Evolutionary conservation across 1,140 invertebrate species (phyloP).

Genomic region (Lanistes nyassanus): DNA sequence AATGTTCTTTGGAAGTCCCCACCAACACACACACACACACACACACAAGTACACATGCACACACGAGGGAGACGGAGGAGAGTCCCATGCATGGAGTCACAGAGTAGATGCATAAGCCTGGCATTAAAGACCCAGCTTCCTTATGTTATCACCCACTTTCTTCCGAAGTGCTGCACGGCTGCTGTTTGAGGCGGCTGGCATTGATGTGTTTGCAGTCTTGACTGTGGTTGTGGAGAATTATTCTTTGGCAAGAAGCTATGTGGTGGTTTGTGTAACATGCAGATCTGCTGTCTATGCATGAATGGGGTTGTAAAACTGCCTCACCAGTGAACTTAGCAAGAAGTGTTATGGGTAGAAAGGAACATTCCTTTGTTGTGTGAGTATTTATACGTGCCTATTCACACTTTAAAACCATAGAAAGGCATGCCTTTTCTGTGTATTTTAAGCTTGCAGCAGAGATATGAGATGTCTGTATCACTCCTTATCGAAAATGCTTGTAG

Average conservation of each 20-base stretch:
- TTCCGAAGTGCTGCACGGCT: not conserved
- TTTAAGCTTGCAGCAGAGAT: too few relatives aligned
- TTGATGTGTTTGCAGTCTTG: not conserved
- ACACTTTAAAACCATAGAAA: too few relatives aligned
- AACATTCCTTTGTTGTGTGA: too few relatives aligned
- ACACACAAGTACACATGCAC: conserved; percentile 3
- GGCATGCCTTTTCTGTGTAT: too few relatives aligned
- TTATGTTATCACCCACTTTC: not conserved
- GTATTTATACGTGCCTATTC: too few relatives aligned
- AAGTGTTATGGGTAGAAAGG: too few relatives aligned
- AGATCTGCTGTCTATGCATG: too few relatives aligned
- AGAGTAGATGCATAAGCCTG: too few relatives aligned
- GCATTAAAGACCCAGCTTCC: not conserved
- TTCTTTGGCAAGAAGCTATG: not conserved
- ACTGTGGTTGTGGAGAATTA: not conserved
- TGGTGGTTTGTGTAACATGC: not conserved
- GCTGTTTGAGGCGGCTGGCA: not conserved
- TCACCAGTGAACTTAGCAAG: too few relatives aligned
- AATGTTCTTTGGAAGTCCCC: not conserved
- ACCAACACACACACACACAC: conserved; percentile 10
- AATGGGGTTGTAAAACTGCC: too few relatives aligned
- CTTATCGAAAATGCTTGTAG: too few relatives aligned
- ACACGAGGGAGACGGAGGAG: conserved; percentile 2
- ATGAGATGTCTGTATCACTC: too few relatives aligned
- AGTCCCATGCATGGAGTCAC: not conserved